A percentile compares a stretch with the other conserved stretches of the same genome.
Evolutionary conservation across 1,140 invertebrate genomes (phyloP).

Genomic region (Maconellicoccus hirsutus): DNA sequence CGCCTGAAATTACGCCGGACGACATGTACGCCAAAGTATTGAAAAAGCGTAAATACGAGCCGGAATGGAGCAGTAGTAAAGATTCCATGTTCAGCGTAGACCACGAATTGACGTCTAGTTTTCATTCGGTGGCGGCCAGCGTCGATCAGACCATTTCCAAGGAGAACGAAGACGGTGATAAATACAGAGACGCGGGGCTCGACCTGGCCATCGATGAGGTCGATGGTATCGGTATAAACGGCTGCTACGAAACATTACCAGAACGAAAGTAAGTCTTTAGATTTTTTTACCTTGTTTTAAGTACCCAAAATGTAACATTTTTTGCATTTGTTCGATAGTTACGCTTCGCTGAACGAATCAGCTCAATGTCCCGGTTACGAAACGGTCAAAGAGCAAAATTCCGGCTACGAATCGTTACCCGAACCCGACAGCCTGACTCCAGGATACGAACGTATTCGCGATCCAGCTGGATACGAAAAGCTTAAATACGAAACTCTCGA

Average conservation of each 20-base stretch:
- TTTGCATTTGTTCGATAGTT: no score
- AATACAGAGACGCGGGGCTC: not conserved
- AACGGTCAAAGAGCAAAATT: constrained; percentile 11
- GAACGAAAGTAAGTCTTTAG: not conserved
- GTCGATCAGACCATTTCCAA: not conserved
- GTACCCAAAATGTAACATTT: no score
- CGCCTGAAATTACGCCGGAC: constrained; percentile 52
- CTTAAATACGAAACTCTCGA: constrained; percentile 10
- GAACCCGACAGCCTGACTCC: constrained; percentile 23
- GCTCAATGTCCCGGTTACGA: constrained; percentile 9
- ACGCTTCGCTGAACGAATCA: not conserved
- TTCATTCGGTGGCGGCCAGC: not conserved
- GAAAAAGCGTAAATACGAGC: constrained; percentile 44
- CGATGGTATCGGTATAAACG: not conserved
- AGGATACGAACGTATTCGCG: constrained; percentile 27
- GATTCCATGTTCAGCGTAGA: constrained; percentile 5
- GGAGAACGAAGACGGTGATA: not conserved
- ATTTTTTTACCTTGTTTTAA: no score
- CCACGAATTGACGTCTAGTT: constrained; percentile 1
- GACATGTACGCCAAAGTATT: constrained; percentile 81
- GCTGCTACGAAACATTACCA: not conserved
- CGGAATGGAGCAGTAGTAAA: constrained; percentile 11
- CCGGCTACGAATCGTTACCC: constrained; percentile 18
- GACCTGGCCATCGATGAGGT: not conserved
- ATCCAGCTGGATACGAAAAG: constrained; percentile 6